A percentile compares a stretch with the other conserved stretches of the same genome.
phyloP scores from a whole-genome alignment of 2,113 vertebrate species.

The Ammodytes marinus region DNA sequence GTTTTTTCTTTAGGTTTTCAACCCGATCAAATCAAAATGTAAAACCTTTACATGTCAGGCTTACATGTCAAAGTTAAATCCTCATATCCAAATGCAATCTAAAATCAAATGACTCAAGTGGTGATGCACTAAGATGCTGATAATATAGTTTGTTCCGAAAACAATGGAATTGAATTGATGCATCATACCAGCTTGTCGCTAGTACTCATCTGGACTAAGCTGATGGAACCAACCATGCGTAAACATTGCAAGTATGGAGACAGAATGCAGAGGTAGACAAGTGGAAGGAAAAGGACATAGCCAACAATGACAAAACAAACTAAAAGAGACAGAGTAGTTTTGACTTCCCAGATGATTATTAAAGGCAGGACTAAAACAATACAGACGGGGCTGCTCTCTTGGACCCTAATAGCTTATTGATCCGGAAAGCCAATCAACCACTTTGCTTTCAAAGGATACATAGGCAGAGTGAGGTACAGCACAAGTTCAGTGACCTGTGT shows the following conservation, averaged over 20 bases:
- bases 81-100: slow-evolving; percentile 5
- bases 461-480: slow-evolving; percentile 22
- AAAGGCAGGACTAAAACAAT: slow-evolving; percentile 32
- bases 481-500: slow-evolving; percentile 38
- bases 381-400: slow-evolving; percentile 43
- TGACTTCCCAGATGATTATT: slow-evolving; percentile 58
- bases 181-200: not conserved
- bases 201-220: not conserved
- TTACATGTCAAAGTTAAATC: not conserved
- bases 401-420: slow-evolving; percentile 76
- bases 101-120: not conserved
- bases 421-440: slow-evolving; percentile 52
- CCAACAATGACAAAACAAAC: not conserved
- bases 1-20: not conserved
- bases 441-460: slow-evolving; percentile 46
- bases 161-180: slow-evolving; percentile 19
- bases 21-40: not conserved
- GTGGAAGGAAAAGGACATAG: not conserved
- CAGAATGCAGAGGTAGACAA: not conserved
- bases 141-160: slow-evolving; percentile 4
- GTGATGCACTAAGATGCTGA: not conserved
- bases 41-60: not conserved
- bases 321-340: slow-evolving; percentile 23
- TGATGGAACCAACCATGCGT: not conserved
- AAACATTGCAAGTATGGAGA: not conserved